Evolutionary conservation across 2,797 vertebrate species (phyloP).

Genomic region (Harpagifer antarcticus): DNA sequence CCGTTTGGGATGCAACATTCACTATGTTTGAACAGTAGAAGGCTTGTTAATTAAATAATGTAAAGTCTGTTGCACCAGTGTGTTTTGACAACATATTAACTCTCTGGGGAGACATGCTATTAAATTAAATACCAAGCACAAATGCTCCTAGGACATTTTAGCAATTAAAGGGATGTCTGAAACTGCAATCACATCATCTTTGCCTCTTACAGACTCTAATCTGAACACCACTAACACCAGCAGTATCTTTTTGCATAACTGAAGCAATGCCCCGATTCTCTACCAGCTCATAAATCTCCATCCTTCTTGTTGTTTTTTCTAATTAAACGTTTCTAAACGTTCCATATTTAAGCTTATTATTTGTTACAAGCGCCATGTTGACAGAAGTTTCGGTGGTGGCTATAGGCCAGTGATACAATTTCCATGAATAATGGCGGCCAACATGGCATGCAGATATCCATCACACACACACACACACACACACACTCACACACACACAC

Average conservation of each 20-base stretch:
- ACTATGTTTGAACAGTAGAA: not conserved
- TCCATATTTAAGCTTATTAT: slow-evolving; percentile 35
- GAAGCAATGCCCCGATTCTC: slow-evolving; percentile 16
- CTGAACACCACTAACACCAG: slow-evolving; percentile 14
- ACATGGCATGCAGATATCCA: slow-evolving; percentile 68
- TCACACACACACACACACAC: slow-evolving; percentile 19
- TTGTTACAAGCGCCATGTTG: slow-evolving; percentile 36
- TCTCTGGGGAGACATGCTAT: not conserved
- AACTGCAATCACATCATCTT: slow-evolving; percentile 22
- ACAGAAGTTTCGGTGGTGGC: slow-evolving; percentile 50
- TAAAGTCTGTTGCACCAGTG: not conserved
- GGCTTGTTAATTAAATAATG: not conserved
- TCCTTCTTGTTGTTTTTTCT: slow-evolving; percentile 21
- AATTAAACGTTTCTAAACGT: slow-evolving; percentile 32
- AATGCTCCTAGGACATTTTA: not conserved
- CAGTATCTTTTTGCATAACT: slow-evolving; percentile 24
- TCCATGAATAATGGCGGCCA: slow-evolving; percentile 67
- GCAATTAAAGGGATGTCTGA: slow-evolving; percentile 1
- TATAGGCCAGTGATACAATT: slow-evolving; percentile 60
- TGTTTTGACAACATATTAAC: not conserved
- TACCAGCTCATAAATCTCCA: slow-evolving; percentile 20
- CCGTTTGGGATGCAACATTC: not conserved
- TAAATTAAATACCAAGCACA: not conserved
- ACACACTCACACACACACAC: too few relatives aligned
- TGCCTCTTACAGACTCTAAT: slow-evolving; percentile 18